phyloP scores from a whole-genome alignment of 2,888 invertebrate genomes.

The Cerastoderma edule region DNA sequence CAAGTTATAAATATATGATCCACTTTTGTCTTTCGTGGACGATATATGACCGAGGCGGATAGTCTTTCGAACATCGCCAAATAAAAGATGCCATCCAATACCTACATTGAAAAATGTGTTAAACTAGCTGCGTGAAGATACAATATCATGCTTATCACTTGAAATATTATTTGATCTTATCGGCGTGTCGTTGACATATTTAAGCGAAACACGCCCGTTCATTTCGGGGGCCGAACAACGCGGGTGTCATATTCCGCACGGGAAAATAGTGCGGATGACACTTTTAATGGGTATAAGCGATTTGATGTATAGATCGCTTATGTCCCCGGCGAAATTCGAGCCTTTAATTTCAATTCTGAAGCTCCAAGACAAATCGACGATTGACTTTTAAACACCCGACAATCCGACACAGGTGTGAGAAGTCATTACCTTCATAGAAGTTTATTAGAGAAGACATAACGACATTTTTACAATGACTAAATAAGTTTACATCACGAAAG shows the following conservation, averaged over 20 bases:
- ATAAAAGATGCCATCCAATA: background rate
- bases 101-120: conserved; percentile 18
- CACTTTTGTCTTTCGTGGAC: too few species aligned
- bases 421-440: too few species aligned
- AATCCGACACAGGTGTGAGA: conserved; percentile 44
- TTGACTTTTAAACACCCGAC: conserved; percentile 35
- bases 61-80: background rate
- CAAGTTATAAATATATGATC: too few species aligned
- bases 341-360: conserved; percentile 50
- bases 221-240: conserved; percentile 4
- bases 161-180: conserved; percentile 47
- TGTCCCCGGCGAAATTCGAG: conserved; percentile 37
- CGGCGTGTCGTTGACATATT: conserved; percentile 32
- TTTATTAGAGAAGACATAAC: too few species aligned
- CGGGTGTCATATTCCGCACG: conserved; percentile 38
- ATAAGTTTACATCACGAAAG: too few species aligned
- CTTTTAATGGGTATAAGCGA: conserved; percentile 35
- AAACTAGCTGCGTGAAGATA: conserved; percentile 13
- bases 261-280: conserved; percentile 36
- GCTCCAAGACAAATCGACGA: conserved; percentile 48
- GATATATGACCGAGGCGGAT: too few species aligned
- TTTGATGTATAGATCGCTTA: conserved; percentile 49
- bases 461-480: too few species aligned
- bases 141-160: conserved; percentile 38
- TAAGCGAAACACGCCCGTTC: conserved; percentile 16